Base-by-base conservation (phyloP, 64 coral and sea anemone species). In the Porites lutea region DNA sequence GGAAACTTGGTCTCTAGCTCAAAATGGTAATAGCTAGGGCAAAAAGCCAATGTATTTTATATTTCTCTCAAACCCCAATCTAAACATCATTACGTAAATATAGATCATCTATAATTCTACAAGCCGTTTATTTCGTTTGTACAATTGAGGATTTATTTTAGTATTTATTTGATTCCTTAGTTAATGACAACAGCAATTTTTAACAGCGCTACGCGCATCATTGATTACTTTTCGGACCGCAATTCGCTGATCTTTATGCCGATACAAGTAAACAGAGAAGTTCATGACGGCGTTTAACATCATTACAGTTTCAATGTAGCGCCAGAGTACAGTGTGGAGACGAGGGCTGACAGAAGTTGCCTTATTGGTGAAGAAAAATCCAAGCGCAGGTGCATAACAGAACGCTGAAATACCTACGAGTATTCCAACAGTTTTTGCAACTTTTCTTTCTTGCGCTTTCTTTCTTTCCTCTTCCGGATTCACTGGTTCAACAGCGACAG, bases 201-300 rank as follows among this genome's bases (percentile, higher is more conserved):
- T 84, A 68, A 84, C 21, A 52, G 47, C 45, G 63, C 49, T 52
- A 23, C 4, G 69, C 15, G 81, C 18, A 10, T 84, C 61, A 47
- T 50, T 67, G 15, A 84, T 64, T 13, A 68, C 81, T 52, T 65
- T 68, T 0, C 81, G 81, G 3, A 84, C 81, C 8, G 81, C 81
- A 22, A 69, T 43, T 20, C 81, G 81, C 63, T 84, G 67, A 1
- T 84, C 81, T 50, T 48, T 68, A 46, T 84, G 81, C 43, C 81
- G 81, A 20, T 16, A 16, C 67, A 84, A 84, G 69, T 84, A 84
- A 48, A 84, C 63, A 21, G 63, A 2, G 22, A 84, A 84, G 16
- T 84, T 68, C 16, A 84, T 4, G 5, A 84, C 62, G 14, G 81
- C 44, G 81, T 84, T 84, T 12, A 84, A 52, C 81, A 84, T 84